Evolutionary conservation across 1,140 invertebrate species (phyloP), one percentile per base, ranked within the genome.

Genomic region (Diabrotica virgifera): DNA sequence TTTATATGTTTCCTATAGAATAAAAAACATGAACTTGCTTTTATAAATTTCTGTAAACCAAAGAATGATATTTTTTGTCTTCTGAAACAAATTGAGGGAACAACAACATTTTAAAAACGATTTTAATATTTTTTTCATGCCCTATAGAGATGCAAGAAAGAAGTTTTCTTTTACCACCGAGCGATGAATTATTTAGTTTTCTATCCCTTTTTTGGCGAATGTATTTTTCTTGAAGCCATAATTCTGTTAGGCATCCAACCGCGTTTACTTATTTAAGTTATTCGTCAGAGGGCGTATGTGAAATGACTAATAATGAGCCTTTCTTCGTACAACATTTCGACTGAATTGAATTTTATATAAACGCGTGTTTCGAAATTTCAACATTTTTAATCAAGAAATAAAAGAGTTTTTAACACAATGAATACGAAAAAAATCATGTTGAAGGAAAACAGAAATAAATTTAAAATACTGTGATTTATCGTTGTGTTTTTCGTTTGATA

Each of bases 251-350:
- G 40, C 40, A 46, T 8, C 40, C n/a, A 46, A 3, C 40, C 40
- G 8, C 40, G 40, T 46, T 46, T 46, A 46, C 40, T 46, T 46
- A 46, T 46, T 46, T 46, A 46, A 46, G 40, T 46, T 46, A 46
- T 46, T 46, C 40, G 40, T 46, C 5, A n/a, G 40, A 46, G n/a
- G 40, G 40, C 40, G 40, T 10, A 46, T 46, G 40, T 46, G 40
- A 46, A 46, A 5, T 46, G 40, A 46, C 40, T 46, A 46, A 46
- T 46, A 46, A 46, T 46, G 40, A 46, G 24, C 40, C 8, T 46
- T 46, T 46, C 40, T 46, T 46, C 5, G 40, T 46, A 8, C 24
- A 24, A 24, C 24, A 24, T 24, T 24, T n/a, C 3, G 8, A n/a
- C 8, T n/a, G 40, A 46, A 46, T 46, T 46, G 40, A 46, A 46